Conservation (phyloP, 2,113 vertebrate species). For the Castor canadensis region DNA sequence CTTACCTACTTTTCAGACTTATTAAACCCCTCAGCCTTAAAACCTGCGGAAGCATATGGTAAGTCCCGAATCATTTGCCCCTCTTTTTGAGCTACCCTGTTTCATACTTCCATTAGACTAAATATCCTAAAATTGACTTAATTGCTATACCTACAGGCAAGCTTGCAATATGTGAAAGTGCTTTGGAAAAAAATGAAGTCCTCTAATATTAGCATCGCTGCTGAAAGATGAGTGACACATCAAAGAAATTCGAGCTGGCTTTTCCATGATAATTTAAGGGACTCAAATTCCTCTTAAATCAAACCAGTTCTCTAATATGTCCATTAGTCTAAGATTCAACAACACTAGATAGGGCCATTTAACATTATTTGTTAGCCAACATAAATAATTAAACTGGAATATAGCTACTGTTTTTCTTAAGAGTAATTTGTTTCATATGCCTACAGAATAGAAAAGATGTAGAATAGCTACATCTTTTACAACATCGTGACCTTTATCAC, state of each 20-base stretch:
- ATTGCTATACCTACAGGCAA: conserved; percentile 32
- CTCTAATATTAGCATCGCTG: conserved; percentile 31
- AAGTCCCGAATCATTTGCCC: neutral
- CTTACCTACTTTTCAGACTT: neutral
- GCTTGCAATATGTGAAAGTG: conserved; percentile 6
- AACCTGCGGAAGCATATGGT: neutral
- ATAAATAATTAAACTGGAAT: conserved; percentile 38
- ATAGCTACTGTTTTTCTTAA: conserved; percentile 23
- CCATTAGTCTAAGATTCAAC: neutral
- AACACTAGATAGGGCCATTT: neutral
- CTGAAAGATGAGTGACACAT: conserved; percentile 37
- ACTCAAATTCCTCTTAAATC: conserved; percentile 35
- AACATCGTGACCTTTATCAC: too few species aligned
- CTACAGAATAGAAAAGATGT: neutral
- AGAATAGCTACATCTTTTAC: neutral
- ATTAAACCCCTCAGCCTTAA: neutral
- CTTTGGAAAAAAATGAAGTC: neutral
- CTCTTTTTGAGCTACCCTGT: conserved; percentile 15
- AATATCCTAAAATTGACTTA: conserved; percentile 27
- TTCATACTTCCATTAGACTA: conserved; percentile 36
- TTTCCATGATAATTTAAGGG: neutral
- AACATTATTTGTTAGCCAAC: neutral
- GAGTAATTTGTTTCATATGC: neutral
- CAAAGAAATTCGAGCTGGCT: conserved; percentile 30
- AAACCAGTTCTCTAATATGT: neutral